phyloP scores from a whole-genome alignment of 2,888 invertebrate genomes.

The Cheilosia scutellata region DNA sequence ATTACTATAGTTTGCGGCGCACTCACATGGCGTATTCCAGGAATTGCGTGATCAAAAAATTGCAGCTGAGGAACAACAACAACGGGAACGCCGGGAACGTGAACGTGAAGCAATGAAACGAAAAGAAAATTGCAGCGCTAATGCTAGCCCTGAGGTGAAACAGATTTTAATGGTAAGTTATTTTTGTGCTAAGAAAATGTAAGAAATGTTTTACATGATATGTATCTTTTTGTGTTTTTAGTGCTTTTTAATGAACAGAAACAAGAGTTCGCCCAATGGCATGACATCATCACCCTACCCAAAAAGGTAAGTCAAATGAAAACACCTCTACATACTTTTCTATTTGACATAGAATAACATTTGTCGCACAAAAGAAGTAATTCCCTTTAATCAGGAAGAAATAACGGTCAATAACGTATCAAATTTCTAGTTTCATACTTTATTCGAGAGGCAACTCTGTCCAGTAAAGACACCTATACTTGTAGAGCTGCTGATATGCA shows the following conservation, averaged over 20 bases:
- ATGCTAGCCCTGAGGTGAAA: conserved; percentile 98
- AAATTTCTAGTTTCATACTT: no score
- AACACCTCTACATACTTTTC: no score
- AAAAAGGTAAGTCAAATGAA: conserved; percentile 88
- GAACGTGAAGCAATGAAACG: conserved; percentile 95
- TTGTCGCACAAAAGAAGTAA: no score
- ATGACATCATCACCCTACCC: conserved; percentile 89
- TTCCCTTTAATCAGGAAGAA: no score
- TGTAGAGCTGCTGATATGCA: no score
- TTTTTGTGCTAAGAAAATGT: neutral
- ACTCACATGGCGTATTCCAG: conserved; percentile 85
- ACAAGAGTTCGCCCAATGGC: conserved; percentile 90
- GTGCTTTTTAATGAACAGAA: conserved; percentile 93
- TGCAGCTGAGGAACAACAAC: conserved; percentile 90
- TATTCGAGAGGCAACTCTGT: no score
- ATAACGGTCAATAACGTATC: no score
- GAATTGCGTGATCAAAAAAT: conserved; percentile 97
- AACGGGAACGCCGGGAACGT: conserved; percentile 89
- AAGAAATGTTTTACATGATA: neutral
- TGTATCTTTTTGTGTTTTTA: conserved; percentile 80
- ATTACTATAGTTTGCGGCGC: conserved; percentile 84
- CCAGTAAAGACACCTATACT: no score
- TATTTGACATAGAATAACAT: no score
- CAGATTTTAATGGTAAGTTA: conserved; percentile 93
- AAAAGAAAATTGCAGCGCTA: conserved; percentile 97